Conservation (phyloP, 2,113 vertebrate genomes). For the Sander vitreus region DNA sequence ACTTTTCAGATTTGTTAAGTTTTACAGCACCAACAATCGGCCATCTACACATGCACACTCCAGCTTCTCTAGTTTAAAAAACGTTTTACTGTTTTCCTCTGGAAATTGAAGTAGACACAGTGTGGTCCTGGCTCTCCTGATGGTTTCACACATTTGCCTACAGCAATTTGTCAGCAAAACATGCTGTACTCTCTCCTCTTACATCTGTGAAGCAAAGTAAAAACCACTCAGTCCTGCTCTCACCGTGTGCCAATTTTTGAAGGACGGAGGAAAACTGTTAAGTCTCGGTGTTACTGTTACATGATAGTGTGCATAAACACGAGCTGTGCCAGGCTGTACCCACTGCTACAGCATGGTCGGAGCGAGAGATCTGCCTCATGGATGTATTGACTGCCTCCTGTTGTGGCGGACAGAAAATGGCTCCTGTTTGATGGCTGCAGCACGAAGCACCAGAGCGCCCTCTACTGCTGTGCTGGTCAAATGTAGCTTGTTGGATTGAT, state of each 20-base stretch:
- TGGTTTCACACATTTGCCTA: slow-evolving; percentile 43
- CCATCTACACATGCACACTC: slow-evolving; percentile 8
- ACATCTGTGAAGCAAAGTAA: slow-evolving; percentile 51
- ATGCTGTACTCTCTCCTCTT: slow-evolving; percentile 28
- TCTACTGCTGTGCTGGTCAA: slow-evolving; percentile 69
- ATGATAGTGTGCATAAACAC: slow-evolving; percentile 73
- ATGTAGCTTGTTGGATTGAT: background rate
- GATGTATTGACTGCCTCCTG: slow-evolving; percentile 20
- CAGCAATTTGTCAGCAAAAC: slow-evolving; percentile 36
- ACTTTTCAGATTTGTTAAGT: slow-evolving; percentile 46
- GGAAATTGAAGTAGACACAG: slow-evolving; percentile 18
- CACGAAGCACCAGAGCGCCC: slow-evolving; percentile 68
- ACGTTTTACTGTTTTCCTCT: slow-evolving; percentile 37
- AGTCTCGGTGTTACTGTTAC: slow-evolving; percentile 71
- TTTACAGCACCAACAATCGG: slow-evolving; percentile 18
- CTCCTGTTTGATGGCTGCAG: slow-evolving; percentile 56
- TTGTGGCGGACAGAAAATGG: slow-evolving; percentile 72
- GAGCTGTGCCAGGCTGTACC: slow-evolving; percentile 60
- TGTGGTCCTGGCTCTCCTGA: slow-evolving; percentile 24
- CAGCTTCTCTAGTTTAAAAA: slow-evolving; percentile 15
- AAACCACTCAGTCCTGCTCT: slow-evolving; percentile 48
- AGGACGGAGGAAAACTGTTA: slow-evolving; percentile 63
- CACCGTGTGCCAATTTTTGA: slow-evolving; percentile 69
- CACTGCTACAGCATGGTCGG: slow-evolving; percentile 55
- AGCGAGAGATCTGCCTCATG: slow-evolving; percentile 41